These are phyloP conservation scores for Tyrophagus putrescentiae DNA, from an alignment of 1,140 invertebrate genomes.

Conservation along the genomic window DNA sequence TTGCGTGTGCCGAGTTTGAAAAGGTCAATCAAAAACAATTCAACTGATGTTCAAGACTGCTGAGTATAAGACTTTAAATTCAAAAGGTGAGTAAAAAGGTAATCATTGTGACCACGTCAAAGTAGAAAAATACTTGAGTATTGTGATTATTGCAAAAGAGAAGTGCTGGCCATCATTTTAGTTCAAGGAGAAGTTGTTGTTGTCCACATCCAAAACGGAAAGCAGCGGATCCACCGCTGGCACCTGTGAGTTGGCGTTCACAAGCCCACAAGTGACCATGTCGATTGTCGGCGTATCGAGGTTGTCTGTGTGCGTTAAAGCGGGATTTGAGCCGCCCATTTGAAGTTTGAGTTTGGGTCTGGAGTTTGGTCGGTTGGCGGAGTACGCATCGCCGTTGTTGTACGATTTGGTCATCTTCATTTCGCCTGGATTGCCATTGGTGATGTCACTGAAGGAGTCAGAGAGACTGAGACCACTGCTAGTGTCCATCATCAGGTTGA, in stretches of 20 bases:
- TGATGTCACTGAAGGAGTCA: neutral
- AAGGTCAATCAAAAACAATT: neutral
- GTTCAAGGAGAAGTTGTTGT: too few relatives aligned
- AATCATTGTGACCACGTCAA: too few relatives aligned
- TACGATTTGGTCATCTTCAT: neutral
- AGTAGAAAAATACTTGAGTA: too few relatives aligned
- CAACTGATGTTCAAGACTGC: neutral
- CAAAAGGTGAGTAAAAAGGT: too few relatives aligned
- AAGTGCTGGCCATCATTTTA: too few relatives aligned
- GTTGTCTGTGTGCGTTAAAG: neutral
- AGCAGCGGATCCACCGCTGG: neutral
- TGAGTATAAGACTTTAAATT: too few relatives aligned
- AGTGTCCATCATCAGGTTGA: constrained; percentile 21
- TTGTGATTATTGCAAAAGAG: too few relatives aligned
- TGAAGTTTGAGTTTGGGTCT: constrained; percentile 1
- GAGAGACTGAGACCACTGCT: neutral
- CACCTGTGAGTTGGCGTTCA: neutral
- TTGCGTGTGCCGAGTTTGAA: neutral
- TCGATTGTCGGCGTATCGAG: constrained; percentile 10
- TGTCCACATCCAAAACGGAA: neutral
- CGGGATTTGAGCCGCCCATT: neutral
- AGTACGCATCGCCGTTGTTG: neutral
- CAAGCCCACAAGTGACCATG: neutral
- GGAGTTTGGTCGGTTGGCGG: neutral
- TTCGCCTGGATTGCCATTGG: neutral